These are phyloP conservation scores for Apocrypta bakeri DNA, from an alignment of 1,140 invertebrate genomes.

Conservation along the genomic window DNA sequence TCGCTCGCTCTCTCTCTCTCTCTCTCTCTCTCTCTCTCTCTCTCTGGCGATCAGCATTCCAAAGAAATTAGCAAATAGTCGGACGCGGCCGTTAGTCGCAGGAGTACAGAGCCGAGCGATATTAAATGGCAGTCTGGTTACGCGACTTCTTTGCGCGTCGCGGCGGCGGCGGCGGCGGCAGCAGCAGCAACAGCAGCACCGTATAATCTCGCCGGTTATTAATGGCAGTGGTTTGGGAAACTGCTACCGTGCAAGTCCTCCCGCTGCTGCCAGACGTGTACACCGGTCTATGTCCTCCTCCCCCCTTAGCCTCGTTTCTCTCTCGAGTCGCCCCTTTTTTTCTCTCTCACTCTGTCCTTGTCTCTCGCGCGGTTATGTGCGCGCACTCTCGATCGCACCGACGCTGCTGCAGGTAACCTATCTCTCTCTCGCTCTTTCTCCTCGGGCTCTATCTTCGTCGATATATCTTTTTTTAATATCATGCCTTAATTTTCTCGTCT, in stretches of 20 bases:
- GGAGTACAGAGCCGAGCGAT: slow-evolving; percentile 58
- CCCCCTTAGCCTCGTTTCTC: slow-evolving; percentile 57
- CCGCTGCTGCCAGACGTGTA: slow-evolving; percentile 3
- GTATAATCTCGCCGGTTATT: slow-evolving; percentile 73
- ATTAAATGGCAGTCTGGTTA: slow-evolving; percentile 66
- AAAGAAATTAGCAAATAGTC: slow-evolving; percentile 68
- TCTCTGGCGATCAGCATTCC: slow-evolving; percentile 59
- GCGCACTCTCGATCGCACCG: slow-evolving; percentile 25
- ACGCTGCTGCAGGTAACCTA: slow-evolving; percentile 45
- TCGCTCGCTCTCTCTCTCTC: no score
- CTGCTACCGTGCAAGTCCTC: slow-evolving; percentile 70
- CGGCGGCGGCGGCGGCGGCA: no score
- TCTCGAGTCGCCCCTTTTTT: slow-evolving; percentile 4
- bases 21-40: no score
- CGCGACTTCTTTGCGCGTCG: slow-evolving; percentile 51
- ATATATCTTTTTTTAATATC: slow-evolving; percentile 37
- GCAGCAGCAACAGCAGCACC: slow-evolving; percentile 62
- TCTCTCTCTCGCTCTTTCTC: slow-evolving; percentile 52
- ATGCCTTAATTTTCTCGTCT: slow-evolving; percentile 40
- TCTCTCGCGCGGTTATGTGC: slow-evolving; percentile 34
- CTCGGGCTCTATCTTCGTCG: slow-evolving; percentile 37
- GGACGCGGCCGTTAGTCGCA: slow-evolving; percentile 59
- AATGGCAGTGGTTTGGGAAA: slow-evolving; percentile 73
- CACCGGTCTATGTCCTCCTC: slow-evolving; percentile 37
- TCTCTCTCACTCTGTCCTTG: slow-evolving; percentile 50